Percentiles rank a stretch among this genome's conserved stretches.
phyloP scores from a whole-genome alignment of 2,888 invertebrate genomes.

The Aricia artaxerxes region DNA sequence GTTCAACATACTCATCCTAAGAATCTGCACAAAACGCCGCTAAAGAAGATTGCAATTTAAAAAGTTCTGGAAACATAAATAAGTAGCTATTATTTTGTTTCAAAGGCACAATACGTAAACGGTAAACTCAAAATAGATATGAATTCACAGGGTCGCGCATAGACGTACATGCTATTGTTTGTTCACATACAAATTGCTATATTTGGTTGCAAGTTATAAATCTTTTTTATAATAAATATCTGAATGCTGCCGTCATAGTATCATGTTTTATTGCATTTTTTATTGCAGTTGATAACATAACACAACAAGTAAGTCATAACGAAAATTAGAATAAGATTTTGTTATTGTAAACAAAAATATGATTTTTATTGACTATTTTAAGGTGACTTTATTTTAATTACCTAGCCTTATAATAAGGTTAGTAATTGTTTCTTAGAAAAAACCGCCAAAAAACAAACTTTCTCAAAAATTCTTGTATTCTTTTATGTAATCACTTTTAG shows the following conservation, averaged over 20 bases:
- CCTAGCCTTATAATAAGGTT: too few relatives aligned
- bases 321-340: neutral
- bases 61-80: neutral
- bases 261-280: conserved; percentile 2
- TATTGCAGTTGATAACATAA: conserved; percentile 13
- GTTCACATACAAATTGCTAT: neutral
- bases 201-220: neutral
- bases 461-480: too few relatives aligned
- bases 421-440: too few relatives aligned
- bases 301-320: neutral
- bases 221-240: neutral
- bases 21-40: too few relatives aligned
- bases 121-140: neutral
- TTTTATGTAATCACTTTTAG: too few relatives aligned
- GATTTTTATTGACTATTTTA: neutral
- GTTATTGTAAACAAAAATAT: neutral
- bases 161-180: neutral
- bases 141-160: neutral
- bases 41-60: too few relatives aligned
- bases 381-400: too few relatives aligned
- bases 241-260: neutral
- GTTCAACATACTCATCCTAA: too few relatives aligned
- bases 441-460: too few relatives aligned
- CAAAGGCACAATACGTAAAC: neutral
- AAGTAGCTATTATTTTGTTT: neutral